These are phyloP conservation scores for Protophormia terraenovae DNA, from an alignment of 2,888 invertebrate genomes.

Conservation along the genomic window DNA sequence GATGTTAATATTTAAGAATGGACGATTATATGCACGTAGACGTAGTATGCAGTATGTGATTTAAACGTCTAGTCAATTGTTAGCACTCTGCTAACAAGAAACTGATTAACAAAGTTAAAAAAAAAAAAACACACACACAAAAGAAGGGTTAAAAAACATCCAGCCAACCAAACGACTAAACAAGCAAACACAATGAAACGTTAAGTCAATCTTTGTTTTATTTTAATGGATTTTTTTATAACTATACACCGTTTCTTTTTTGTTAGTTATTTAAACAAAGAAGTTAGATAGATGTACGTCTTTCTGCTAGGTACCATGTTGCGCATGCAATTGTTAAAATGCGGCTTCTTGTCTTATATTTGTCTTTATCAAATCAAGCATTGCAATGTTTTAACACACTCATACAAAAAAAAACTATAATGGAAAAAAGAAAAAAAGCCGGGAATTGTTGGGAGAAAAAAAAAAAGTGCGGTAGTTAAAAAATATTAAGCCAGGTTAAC, in stretches of 20 bases:
- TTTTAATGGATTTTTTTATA: conserved; percentile 55
- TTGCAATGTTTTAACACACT: conserved; percentile 30
- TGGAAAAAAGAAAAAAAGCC: background rate
- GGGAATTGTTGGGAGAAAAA: background rate
- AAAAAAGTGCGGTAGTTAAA: background rate
- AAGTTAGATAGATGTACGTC: background rate
- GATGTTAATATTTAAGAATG: too few species aligned
- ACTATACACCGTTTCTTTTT: background rate
- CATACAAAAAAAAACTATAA: background rate
- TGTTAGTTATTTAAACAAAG: conserved; percentile 2
- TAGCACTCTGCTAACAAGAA: conserved; percentile 68
- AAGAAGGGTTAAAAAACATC: conserved; percentile 16
- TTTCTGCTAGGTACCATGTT: background rate
- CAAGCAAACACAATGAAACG: conserved; percentile 31
- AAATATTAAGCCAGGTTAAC: conserved; percentile 43
- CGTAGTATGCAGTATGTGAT: conserved; percentile 40
- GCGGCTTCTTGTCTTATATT: conserved; percentile 66
- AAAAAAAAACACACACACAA: background rate
- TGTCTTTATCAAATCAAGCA: conserved; percentile 45
- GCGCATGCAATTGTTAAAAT: conserved; percentile 33
- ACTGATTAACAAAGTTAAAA: conserved; percentile 61
- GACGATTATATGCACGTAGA: background rate
- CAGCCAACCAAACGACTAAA: background rate
- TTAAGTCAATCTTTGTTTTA: conserved; percentile 63
- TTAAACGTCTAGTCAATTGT: conserved; percentile 61